Evolutionary conservation across 2,888 invertebrate species (phyloP).

Genomic region (Endotricha flammealis): DNA sequence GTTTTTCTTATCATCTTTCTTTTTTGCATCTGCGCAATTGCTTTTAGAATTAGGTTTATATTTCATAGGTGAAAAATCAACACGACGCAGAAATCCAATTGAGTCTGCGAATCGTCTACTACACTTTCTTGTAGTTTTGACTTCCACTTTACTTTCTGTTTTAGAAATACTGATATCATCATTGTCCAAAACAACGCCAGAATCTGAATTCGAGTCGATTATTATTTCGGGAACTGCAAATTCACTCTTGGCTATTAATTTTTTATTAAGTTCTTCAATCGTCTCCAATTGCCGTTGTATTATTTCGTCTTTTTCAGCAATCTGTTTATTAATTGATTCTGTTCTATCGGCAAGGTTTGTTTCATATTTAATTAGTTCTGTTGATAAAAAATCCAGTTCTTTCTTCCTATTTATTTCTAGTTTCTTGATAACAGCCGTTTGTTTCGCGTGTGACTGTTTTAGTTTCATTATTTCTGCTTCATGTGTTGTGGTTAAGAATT

Average conservation of each 20-base stretch:
- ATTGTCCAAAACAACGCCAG: slow-evolving; percentile 63
- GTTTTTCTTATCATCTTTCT: slow-evolving; percentile 62
- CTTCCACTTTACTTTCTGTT: slow-evolving; percentile 47
- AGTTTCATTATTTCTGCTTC: slow-evolving; percentile 63
- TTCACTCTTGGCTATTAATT: slow-evolving; percentile 41
- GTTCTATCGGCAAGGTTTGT: slow-evolving; percentile 59
- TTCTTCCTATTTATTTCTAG: slow-evolving; percentile 63
- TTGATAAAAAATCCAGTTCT: slow-evolving; percentile 65
- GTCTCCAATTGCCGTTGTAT: slow-evolving; percentile 55
- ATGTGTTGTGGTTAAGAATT: slow-evolving; percentile 66
- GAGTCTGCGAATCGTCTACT: slow-evolving; percentile 67
- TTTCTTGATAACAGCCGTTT: slow-evolving; percentile 59
- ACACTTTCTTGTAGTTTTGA: slow-evolving; percentile 57
- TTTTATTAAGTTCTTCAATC: slow-evolving; percentile 56
- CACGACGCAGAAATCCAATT: slow-evolving; percentile 64
- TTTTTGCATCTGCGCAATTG: slow-evolving; percentile 49
- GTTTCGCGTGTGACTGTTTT: slow-evolving; percentile 56
- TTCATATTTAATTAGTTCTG: slow-evolving; percentile 68
- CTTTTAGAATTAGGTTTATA: slow-evolving; percentile 65
- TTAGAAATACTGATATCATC: slow-evolving; percentile 46
- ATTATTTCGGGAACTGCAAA: slow-evolving; percentile 54
- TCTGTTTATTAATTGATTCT: slow-evolving; percentile 57
- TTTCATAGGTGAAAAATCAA: slow-evolving; percentile 72
- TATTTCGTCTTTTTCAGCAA: slow-evolving; percentile 60
- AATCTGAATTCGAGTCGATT: slow-evolving; percentile 69